phyloP scores from a whole-genome alignment of 2,888 invertebrate genomes.

The Aspidiotus rigidus region DNA sequence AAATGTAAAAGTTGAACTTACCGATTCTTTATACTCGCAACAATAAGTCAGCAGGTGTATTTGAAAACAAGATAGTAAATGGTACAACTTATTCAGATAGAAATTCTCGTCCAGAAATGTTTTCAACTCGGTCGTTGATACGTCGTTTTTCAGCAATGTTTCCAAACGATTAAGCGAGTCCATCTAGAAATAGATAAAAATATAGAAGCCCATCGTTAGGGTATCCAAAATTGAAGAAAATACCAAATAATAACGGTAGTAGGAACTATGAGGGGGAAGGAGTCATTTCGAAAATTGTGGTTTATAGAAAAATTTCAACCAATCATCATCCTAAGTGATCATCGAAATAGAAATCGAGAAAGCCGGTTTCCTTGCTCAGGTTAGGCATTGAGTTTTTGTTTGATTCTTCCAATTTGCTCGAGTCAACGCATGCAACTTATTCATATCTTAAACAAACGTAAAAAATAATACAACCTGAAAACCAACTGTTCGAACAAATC shows the following conservation, averaged over 20 bases:
- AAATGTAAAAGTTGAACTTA: neutral
- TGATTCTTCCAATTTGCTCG: too few relatives aligned
- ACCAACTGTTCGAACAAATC: too few relatives aligned
- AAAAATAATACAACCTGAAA: too few relatives aligned
- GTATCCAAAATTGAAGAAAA: neutral
- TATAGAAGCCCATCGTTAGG: neutral
- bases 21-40: slow-evolving; percentile 24
- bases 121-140: slow-evolving; percentile 20
- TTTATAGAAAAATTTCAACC: too few relatives aligned
- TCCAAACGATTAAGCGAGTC: slow-evolving; percentile 11
- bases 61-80: slow-evolving; percentile 28
- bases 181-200: slow-evolving; percentile 11
- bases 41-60: slow-evolving; percentile 25
- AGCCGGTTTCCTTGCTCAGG: neutral
- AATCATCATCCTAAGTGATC: neutral
- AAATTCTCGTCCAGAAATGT: slow-evolving; percentile 13
- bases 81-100: slow-evolving; percentile 19
- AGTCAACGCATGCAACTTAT: too few relatives aligned
- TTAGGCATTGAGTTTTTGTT: too few relatives aligned
- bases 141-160: slow-evolving; percentile 18
- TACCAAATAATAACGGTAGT: too few relatives aligned
- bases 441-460: too few relatives aligned
- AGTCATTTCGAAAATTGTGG: too few relatives aligned
- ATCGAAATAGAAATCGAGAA: too few relatives aligned
- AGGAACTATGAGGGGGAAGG: neutral